Evolutionary conservation across 2,888 invertebrate genomes (phyloP).

Genomic region (Pristionchus exspectatus): DNA sequence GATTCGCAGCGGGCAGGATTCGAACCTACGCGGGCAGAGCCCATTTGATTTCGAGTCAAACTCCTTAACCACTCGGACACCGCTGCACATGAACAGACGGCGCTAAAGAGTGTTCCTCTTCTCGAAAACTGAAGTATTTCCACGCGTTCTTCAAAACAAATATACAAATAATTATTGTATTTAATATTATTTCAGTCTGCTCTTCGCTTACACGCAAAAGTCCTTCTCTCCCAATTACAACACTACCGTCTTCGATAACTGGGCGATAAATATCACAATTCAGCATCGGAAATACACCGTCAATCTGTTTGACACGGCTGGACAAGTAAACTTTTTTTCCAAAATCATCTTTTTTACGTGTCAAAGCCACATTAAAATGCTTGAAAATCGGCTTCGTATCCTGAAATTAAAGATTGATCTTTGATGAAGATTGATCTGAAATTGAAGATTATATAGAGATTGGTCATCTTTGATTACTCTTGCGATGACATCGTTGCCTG

Average conservation of each 20-base stretch:
- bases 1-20: constrained; percentile 57
- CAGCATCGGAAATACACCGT: constrained; percentile 69
- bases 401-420: too few species aligned
- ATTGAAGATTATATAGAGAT: too few species aligned
- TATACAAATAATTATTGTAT: neutral
- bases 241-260: constrained; percentile 75
- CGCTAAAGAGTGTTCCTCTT: neutral
- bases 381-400: too few species aligned
- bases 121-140: neutral
- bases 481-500: neutral
- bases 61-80: constrained; percentile 60
- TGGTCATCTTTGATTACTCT: neutral
- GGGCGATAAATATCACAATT: constrained; percentile 70
- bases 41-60: constrained; percentile 61
- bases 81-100: constrained; percentile 43
- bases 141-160: neutral
- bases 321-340: constrained; percentile 64
- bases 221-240: constrained; percentile 69
- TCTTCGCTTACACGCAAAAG: constrained; percentile 74
- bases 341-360: neutral
- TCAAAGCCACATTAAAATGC: too few species aligned
- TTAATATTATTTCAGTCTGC: constrained; percentile 63
- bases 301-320: constrained; percentile 75
- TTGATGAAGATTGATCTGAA: too few species aligned
- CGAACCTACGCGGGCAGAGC: constrained; percentile 61